phyloP scores from a whole-genome alignment of 2,888 invertebrate genomes.

The Caenorhabditis sp. region DNA sequence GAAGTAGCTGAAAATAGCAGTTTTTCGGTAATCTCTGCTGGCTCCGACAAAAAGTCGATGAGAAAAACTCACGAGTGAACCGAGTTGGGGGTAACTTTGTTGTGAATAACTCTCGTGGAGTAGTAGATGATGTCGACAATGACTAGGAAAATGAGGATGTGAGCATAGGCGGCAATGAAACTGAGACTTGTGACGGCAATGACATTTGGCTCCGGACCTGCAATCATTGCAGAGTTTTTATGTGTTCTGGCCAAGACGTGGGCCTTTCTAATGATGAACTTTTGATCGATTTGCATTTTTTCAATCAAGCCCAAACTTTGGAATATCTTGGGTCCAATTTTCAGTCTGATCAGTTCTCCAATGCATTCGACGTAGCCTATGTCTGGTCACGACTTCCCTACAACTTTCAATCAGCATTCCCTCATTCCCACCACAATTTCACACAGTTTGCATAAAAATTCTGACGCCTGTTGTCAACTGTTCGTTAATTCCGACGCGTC shows the following conservation, averaged over 20 bases:
- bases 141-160: slow-evolving; percentile 58
- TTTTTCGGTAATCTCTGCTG: neutral
- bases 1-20: slow-evolving; percentile 28
- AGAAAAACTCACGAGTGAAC: slow-evolving; percentile 35
- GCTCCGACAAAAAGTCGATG: neutral
- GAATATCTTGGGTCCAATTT: neutral
- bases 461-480: neutral
- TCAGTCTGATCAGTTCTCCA: too few species aligned
- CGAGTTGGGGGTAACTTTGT: slow-evolving; percentile 36
- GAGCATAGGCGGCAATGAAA: slow-evolving; percentile 64
- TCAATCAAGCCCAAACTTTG: too few species aligned
- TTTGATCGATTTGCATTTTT: too few species aligned
- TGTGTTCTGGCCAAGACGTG: too few species aligned
- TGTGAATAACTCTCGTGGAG: slow-evolving; percentile 21
- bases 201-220: slow-evolving; percentile 63
- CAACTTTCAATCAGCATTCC: neutral
- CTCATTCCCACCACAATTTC: neutral
- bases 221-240: too few species aligned
- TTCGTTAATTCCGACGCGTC: too few species aligned
- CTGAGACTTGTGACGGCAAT: slow-evolving; percentile 61
- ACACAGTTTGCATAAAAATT: neutral
- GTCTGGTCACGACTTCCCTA: too few species aligned
- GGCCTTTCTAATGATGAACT: too few species aligned
- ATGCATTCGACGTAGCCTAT: too few species aligned
- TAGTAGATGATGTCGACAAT: slow-evolving; percentile 51